Percentiles rank a stretch among this genome's conserved stretches.
These are phyloP conservation scores for Anthoscopus minutus DNA, from an alignment of 2,113 vertebrate species.

Conservation along the genomic window DNA sequence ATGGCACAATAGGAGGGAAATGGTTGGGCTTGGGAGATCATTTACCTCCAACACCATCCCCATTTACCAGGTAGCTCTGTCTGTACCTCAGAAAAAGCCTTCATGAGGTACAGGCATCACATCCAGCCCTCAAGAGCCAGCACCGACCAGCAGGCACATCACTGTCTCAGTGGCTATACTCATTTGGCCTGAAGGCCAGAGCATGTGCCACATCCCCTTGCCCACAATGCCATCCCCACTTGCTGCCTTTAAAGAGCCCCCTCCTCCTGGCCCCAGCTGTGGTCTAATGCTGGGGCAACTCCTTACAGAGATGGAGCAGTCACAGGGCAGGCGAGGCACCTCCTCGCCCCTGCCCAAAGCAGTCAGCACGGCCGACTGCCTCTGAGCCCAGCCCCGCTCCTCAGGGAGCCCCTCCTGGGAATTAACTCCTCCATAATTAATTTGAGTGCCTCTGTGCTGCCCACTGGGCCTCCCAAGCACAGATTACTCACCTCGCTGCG, in stretches of 20 bases:
- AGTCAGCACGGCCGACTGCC: rapidly evolving
- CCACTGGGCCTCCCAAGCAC: background rate
- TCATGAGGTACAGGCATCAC: rapidly evolving
- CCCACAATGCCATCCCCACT: background rate
- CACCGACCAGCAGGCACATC: rapidly evolving
- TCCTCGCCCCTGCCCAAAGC: background rate
- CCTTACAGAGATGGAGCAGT: background rate
- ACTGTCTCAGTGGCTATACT: rapidly evolving
- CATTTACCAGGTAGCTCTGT: background rate
- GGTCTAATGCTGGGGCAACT: background rate
- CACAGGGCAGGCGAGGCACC: background rate
- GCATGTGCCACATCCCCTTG: background rate
- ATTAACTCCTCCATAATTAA: background rate
- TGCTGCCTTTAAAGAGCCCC: background rate
- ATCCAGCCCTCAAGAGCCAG: background rate
- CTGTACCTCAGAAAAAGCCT: background rate
- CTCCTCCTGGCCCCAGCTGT: background rate
- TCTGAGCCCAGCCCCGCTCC: background rate
- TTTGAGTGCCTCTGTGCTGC: background rate
- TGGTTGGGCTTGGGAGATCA: background rate
- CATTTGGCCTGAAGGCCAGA: background rate
- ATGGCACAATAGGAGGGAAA: background rate
- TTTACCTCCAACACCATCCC: background rate
- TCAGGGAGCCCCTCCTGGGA: background rate
- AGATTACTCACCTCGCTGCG: background rate